Evolutionary conservation across 2,888 invertebrate species (phyloP).

Genomic region (Augochlorella aurata): DNA sequence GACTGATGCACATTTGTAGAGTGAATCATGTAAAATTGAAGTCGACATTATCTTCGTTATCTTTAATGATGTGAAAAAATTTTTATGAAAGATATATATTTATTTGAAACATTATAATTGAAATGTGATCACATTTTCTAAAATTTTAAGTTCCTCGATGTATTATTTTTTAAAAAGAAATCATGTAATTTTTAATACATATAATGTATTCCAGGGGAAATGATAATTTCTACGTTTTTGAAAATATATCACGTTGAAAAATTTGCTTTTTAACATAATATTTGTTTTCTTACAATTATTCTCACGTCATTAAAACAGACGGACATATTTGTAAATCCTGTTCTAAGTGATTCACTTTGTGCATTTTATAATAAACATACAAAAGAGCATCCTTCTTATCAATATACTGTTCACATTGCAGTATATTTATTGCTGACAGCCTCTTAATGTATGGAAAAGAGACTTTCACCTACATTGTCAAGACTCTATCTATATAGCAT

Average conservation of each 20-base stretch:
- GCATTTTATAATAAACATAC: background rate
- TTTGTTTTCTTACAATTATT: background rate
- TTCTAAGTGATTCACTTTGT: background rate
- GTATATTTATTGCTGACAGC: background rate
- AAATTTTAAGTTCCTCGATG: background rate
- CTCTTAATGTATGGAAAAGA: background rate
- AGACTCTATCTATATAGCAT: background rate
- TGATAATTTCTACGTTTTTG: background rate
- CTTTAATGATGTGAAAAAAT: background rate
- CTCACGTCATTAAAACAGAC: background rate
- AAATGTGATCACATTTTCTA: background rate
- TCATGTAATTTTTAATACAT: background rate
- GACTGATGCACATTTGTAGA: background rate
- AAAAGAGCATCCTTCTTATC: background rate
- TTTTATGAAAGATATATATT: background rate
- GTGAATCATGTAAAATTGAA: background rate
- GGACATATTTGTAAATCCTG: background rate
- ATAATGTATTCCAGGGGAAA: background rate
- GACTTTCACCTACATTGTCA: background rate
- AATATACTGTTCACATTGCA: background rate
- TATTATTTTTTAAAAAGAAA: background rate
- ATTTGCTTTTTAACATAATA: background rate
- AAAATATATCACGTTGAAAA: background rate
- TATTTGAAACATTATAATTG: background rate
- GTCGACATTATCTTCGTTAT: background rate